Percentiles rank a stretch among this genome's conserved stretches.
phyloP scores from a whole-genome alignment of 2,797 vertebrate genomes.

The Otus scops region DNA sequence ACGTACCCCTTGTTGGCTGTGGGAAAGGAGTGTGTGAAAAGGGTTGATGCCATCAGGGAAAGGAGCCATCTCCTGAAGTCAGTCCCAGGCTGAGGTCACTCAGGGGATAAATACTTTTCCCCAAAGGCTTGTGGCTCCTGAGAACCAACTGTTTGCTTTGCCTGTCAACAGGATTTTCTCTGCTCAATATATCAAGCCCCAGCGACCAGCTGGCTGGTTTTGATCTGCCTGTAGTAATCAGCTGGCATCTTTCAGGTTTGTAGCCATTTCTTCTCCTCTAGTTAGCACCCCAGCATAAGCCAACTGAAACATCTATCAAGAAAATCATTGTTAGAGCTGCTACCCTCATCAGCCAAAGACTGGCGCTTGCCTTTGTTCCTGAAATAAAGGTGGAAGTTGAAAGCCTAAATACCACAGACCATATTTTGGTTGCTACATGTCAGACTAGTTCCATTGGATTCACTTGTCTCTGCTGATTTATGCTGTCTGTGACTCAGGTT shows the following conservation, averaged over 20 bases:
- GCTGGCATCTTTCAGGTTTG: slow-evolving; percentile 64
- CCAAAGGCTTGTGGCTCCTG: slow-evolving; percentile 61
- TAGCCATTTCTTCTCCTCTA: slow-evolving; percentile 35
- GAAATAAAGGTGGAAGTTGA: slow-evolving; percentile 57
- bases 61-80: slow-evolving; percentile 63
- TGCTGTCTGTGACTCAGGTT: slow-evolving; percentile 4
- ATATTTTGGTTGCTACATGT: slow-evolving; percentile 51
- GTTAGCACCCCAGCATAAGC: slow-evolving; percentile 46
- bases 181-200: slow-evolving; percentile 66
- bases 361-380: slow-evolving; percentile 36
- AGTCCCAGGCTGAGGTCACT: slow-evolving; percentile 55
- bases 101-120: slow-evolving; percentile 66
- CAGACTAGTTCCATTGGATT: slow-evolving; percentile 8
- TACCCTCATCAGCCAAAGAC: slow-evolving; percentile 41
- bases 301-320: slow-evolving; percentile 63
- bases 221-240: slow-evolving; percentile 47
- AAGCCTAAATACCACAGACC: slow-evolving; percentile 54
- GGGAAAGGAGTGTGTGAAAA: slow-evolving; percentile 62
- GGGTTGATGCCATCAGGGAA: slow-evolving; percentile 48
- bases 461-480: slow-evolving; percentile 47
- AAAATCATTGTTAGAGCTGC: slow-evolving; percentile 55
- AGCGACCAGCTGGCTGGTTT: slow-evolving; percentile 55
- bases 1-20: slow-evolving; percentile 14
- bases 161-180: slow-evolving; percentile 67
- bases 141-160: slow-evolving; percentile 63